Evolutionary conservation across 2,797 vertebrate genomes (phyloP).

Genomic region (Nasua narica): DNA sequence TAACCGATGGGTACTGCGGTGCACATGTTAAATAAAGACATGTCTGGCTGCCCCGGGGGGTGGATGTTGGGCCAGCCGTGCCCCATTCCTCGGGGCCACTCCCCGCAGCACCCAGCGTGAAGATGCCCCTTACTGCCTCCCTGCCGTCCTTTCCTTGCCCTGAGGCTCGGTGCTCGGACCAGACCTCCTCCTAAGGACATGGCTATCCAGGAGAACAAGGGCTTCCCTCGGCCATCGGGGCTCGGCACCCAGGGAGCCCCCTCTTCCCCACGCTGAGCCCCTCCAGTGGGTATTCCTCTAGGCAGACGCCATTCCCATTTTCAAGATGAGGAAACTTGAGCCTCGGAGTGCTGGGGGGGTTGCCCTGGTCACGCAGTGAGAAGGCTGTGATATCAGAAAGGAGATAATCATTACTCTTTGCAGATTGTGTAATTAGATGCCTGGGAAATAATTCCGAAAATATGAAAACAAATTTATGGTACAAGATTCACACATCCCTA

Average conservation of each 20-base stretch:
- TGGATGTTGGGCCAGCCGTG: rapidly evolving
- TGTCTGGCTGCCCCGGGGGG: neutral
- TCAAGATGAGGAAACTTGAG: neutral
- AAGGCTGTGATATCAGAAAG: rapidly evolving
- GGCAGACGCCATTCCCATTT: rapidly evolving
- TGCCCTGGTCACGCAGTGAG: neutral
- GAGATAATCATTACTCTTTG: rapidly evolving
- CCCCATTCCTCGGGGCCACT: neutral
- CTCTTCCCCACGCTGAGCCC: neutral
- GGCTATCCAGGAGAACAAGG: neutral
- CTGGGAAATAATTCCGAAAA: neutral
- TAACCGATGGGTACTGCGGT: too few relatives aligned
- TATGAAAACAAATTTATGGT: neutral
- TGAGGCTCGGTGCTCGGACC: rapidly evolving
- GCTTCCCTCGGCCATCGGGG: neutral
- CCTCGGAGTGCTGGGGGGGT: rapidly evolving
- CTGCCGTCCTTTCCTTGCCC: neutral
- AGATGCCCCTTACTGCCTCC: rapidly evolving
- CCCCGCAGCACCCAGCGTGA: rapidly evolving
- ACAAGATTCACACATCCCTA: neutral
- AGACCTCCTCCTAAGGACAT: rapidly evolving
- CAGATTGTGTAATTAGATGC: rapidly evolving
- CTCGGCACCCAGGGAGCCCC: rapidly evolving
- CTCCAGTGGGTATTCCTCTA: rapidly evolving
- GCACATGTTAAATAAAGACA: neutral